Conservation (phyloP, 1,140 invertebrate species). For the Drosophila subpulchrella region DNA sequence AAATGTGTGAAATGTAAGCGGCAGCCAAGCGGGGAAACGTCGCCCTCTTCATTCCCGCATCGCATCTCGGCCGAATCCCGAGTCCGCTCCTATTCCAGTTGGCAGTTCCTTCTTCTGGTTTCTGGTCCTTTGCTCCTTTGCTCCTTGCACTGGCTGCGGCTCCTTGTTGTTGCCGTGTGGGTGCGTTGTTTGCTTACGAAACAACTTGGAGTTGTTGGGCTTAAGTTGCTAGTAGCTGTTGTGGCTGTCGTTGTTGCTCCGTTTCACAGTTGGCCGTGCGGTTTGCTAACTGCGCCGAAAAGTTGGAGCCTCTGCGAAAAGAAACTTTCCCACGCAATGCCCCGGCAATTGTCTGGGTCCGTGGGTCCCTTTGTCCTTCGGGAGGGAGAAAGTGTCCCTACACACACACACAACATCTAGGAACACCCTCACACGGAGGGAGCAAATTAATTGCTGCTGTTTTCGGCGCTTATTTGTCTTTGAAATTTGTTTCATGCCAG, state of each 20-base stretch:
- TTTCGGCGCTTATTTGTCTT: conserved; percentile 83
- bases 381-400: background rate
- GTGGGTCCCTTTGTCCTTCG: conserved; percentile 24
- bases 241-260: conserved; percentile 59
- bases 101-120: conserved; percentile 28
- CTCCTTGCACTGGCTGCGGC: conserved; percentile 1
- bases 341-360: conserved; percentile 65
- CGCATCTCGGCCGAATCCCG: conserved; percentile 17
- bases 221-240: conserved; percentile 77
- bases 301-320: conserved; percentile 60
- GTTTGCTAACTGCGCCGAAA: conserved; percentile 69
- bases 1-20: conserved; percentile 56
- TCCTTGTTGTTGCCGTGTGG: conserved; percentile 56
- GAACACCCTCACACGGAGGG: conserved; percentile 54
- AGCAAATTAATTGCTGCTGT: conserved; percentile 82
- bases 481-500: conserved; percentile 78
- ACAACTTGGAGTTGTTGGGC: conserved; percentile 77
- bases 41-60: conserved; percentile 23
- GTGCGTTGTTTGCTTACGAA: conserved; percentile 74
- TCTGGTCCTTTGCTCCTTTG: background rate
- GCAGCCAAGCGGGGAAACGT: conserved; percentile 21
- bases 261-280: conserved; percentile 72
- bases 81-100: conserved; percentile 26
- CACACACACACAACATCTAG: conserved; percentile 2
- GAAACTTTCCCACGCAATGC: conserved; percentile 50